These are phyloP conservation scores for Oppia nitens DNA, from an alignment of 1,140 invertebrate species.

Conservation along the genomic window DNA sequence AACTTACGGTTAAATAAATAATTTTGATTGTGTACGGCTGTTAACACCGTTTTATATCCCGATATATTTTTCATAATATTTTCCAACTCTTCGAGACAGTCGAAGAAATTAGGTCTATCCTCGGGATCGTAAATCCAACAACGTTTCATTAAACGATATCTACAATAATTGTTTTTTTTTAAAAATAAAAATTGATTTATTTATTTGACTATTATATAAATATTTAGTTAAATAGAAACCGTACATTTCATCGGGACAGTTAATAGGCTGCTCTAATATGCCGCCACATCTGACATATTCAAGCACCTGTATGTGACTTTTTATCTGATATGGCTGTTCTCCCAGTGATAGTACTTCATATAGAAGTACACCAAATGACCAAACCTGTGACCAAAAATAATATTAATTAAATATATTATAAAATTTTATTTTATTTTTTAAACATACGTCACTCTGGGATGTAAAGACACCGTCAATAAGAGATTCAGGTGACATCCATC, in stretches of 20 bases:
- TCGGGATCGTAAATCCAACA: conserved; percentile 61
- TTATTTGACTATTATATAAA: background rate
- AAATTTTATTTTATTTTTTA: background rate
- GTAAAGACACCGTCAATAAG: conserved; percentile 63
- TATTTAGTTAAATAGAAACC: conserved; percentile 18
- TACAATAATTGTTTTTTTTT: conserved; percentile 28
- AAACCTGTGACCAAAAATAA: conserved; percentile 19
- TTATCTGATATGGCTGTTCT: conserved; percentile 82
- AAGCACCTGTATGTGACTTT: conserved; percentile 41
- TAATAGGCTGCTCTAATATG: conserved; percentile 44
- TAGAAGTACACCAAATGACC: conserved; percentile 79
- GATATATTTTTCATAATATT: background rate
- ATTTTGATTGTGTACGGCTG: conserved; percentile 9
- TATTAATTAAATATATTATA: background rate
- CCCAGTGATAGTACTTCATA: conserved; percentile 95
- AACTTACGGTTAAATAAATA: conserved; percentile 1
- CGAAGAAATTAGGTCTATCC: conserved; percentile 49
- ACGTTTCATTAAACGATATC: conserved; percentile 52
- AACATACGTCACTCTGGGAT: conserved; percentile 59
- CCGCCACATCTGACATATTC: conserved; percentile 55
- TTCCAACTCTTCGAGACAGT: background rate
- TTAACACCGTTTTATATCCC: background rate
- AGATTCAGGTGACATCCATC: conserved; percentile 83
- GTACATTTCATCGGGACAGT: conserved; percentile 64
- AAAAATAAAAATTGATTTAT: background rate